Conservation (phyloP, 2,888 invertebrate species). For the Digitonthophagus gazella region DNA sequence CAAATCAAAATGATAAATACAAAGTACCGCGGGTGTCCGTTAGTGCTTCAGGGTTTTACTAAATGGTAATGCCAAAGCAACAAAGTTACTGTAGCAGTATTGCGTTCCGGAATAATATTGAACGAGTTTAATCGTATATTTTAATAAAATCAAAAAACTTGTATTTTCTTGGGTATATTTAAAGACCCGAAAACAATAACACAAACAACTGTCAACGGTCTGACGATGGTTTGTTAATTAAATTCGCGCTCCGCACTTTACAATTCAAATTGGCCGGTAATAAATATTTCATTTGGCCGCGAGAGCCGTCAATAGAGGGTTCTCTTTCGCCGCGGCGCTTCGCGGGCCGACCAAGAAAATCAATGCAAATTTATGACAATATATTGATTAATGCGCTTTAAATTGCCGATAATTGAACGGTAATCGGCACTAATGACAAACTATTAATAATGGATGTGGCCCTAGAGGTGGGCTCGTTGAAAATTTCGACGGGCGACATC, state of each 20-base stretch:
- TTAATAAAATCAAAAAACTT: too few species aligned
- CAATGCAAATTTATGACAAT: constrained; percentile 39
- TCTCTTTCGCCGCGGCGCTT: constrained; percentile 41
- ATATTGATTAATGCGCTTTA: constrained; percentile 42
- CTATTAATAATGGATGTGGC: constrained; percentile 39
- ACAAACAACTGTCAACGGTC: background rate
- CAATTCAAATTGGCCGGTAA: constrained; percentile 27
- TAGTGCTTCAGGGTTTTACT: background rate
- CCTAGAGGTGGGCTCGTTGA: constrained; percentile 30
- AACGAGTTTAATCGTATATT: too few species aligned
- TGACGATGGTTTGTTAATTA: background rate
- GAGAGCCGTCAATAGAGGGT: background rate
- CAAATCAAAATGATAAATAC: constrained; percentile 11
- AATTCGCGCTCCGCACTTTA: constrained; percentile 21
- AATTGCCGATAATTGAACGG: constrained; percentile 41
- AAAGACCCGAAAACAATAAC: background rate
- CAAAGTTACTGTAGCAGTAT: constrained; percentile 16
- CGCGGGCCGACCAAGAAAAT: constrained; percentile 31
- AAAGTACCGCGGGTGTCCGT: constrained; percentile 1
- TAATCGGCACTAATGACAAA: constrained; percentile 43
- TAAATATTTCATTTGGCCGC: constrained; percentile 29
- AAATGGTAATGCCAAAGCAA: background rate
- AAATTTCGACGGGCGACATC: background rate
- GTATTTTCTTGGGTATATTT: background rate
- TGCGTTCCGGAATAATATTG: too few species aligned